Base-by-base conservation (phyloP, 2,888 invertebrate genomes). In the Agrilus biguttatus region DNA sequence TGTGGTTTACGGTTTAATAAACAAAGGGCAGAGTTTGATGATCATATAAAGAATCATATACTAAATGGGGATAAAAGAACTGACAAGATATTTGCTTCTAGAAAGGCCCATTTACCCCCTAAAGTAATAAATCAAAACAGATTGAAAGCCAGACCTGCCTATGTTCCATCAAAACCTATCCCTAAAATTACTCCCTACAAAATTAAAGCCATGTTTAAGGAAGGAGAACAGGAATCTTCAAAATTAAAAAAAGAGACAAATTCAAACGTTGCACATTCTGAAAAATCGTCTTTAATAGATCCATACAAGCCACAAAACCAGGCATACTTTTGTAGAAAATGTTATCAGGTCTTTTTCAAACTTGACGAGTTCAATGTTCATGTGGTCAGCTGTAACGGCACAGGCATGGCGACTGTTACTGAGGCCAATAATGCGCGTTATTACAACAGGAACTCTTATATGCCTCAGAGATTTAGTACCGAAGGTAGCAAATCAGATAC, bases 1-100 rank as follows among this genome's bases (percentile, higher is more conserved):
- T 65, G 65, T 44, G 66, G 66, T 6, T 59, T 63, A 50, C 55
- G 64, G n/a, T 66, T 64, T 48, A 66, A 65, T 47, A 65, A 65
- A 45, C 63, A 65, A 45, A 48, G 64, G n/a, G 45, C 47, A 33
- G 54, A 54, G 40, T 64, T 57, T 43, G 59, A 60, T 23, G 60
- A 61, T 35, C 62, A 63, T 45, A 55, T 58, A 5, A 55, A 57
- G 21, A 53, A 57, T 17, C 63, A 65, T 45, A 53, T 55, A 33
- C 44, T 53, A 34, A 52, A 54, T 12, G 57, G 60, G 1, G 59
- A 66, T 45, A 43, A 48, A 5, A 47, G 59, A 33, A 60, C 62
- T 0, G 57, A 58, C 17, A 60, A 60, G 46, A 59, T 65, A 7
- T 65, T 58, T 44, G 60, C 52, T 1, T 49, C 52, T 14, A 42